phyloP scores from a whole-genome alignment of 2,113 vertebrate species.

The Gadus chalcogrammus region DNA sequence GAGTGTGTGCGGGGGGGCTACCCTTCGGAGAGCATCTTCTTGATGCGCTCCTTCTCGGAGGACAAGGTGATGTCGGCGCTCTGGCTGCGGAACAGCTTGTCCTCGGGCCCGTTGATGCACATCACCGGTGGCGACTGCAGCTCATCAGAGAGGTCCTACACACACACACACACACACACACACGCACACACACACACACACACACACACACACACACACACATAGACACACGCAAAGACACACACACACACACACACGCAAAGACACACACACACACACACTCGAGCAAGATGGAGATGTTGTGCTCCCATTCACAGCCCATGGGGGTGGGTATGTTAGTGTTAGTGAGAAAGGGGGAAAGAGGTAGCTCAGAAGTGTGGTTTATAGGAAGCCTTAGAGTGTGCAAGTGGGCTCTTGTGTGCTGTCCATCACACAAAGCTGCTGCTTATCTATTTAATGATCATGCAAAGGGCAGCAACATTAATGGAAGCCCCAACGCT shows the following conservation, averaged over 20 bases:
- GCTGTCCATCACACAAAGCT: too few species aligned
- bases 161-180: too few species aligned
- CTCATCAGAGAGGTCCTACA: slow-evolving; percentile 74
- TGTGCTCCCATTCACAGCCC: background rate
- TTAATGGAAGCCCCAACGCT: too few species aligned
- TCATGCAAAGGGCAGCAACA: too few species aligned
- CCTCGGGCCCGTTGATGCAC: slow-evolving; percentile 90
- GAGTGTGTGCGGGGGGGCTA: slow-evolving; percentile 35
- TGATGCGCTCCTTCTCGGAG: slow-evolving; percentile 88
- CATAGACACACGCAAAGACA: too few species aligned
- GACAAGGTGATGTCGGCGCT: slow-evolving; percentile 88
- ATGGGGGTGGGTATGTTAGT: background rate
- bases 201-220: slow-evolving; percentile 18
- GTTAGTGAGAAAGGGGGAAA: background rate
- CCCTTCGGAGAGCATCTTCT: slow-evolving; percentile 98
- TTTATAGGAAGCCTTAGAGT: too few species aligned
- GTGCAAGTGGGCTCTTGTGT: too few species aligned
- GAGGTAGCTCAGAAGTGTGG: too few species aligned
- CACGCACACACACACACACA: slow-evolving; percentile 21
- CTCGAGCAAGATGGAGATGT: background rate
- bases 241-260: too few species aligned
- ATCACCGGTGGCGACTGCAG: slow-evolving; percentile 77
- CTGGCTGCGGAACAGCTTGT: slow-evolving; percentile 92
- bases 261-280: background rate
- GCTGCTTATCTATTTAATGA: too few species aligned